phyloP scores from a whole-genome alignment of 2,113 vertebrate genomes.

The Onychorhynchus coronatus region DNA sequence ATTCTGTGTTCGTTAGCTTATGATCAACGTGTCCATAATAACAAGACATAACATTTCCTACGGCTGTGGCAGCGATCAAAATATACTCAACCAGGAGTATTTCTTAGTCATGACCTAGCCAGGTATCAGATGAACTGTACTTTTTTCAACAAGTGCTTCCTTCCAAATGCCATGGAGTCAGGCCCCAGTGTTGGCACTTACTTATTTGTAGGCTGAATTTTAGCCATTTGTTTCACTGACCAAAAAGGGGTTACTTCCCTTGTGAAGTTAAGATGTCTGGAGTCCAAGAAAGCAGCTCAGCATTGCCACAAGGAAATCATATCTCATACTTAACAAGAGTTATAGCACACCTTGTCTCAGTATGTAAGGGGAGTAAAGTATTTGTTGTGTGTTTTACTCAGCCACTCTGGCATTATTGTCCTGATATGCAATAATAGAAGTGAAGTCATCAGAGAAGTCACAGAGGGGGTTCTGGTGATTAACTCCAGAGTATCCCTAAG shows the following conservation, averaged over 20 bases:
- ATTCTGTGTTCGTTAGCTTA: background rate
- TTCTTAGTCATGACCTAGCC: background rate
- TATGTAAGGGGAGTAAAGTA: background rate
- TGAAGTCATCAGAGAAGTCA: background rate
- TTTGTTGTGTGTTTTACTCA: background rate
- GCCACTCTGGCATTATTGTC: background rate
- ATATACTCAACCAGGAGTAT: background rate
- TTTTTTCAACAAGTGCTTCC: background rate
- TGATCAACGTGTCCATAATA: rapidly evolving
- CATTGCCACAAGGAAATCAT: background rate
- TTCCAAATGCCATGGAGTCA: background rate
- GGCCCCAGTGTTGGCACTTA: rapidly evolving
- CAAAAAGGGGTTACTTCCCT: background rate
- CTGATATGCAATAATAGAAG: background rate
- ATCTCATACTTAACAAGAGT: background rate
- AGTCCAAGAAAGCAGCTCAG: background rate
- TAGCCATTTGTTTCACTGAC: background rate
- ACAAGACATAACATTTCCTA: background rate
- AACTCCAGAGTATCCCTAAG: background rate
- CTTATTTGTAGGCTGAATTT: background rate
- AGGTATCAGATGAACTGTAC: background rate
- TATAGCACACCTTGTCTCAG: background rate
- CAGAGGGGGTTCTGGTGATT: background rate
- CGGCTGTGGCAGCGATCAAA: background rate
- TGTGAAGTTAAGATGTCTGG: background rate